These are phyloP conservation scores for Chiloscyllium plagiosum DNA, from an alignment of 2,113 vertebrate species.

Conservation along the genomic window DNA sequence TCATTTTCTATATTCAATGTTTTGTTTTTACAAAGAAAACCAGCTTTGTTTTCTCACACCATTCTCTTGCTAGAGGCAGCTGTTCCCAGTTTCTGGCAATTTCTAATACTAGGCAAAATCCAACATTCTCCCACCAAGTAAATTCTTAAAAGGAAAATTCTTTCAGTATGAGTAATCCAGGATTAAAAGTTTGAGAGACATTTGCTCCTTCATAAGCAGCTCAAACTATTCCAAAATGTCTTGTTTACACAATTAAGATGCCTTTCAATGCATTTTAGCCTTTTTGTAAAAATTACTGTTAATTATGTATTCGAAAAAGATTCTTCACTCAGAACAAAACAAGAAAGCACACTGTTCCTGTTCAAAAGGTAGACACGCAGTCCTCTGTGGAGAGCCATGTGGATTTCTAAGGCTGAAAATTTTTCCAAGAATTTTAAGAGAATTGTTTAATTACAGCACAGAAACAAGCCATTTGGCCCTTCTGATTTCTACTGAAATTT, in stretches of 20 bases:
- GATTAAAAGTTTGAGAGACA: background rate
- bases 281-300: background rate
- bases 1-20: background rate
- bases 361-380: background rate
- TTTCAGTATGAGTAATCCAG: slow-evolving; percentile 26
- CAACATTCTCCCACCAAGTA: background rate
- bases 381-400: background rate
- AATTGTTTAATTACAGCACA: background rate
- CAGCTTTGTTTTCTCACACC: background rate
- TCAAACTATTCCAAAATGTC: background rate
- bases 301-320: background rate
- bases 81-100: slow-evolving; percentile 23
- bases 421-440: background rate
- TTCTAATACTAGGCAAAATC: slow-evolving; percentile 10
- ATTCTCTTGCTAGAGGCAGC: slow-evolving; percentile 3
- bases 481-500: background rate
- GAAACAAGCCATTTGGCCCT: background rate
- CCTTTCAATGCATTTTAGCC: background rate
- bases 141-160: slow-evolving; percentile 14
- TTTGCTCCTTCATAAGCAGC: background rate
- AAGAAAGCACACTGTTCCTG: background rate
- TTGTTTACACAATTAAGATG: slow-evolving; percentile 22
- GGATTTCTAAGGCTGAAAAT: background rate
- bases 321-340: background rate
- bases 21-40: slow-evolving; percentile 2